A percentile compares a stretch with the other conserved stretches of the same genome.
phyloP scores from a whole-genome alignment of 2,888 invertebrate species.

The Antheraea yamamai region DNA sequence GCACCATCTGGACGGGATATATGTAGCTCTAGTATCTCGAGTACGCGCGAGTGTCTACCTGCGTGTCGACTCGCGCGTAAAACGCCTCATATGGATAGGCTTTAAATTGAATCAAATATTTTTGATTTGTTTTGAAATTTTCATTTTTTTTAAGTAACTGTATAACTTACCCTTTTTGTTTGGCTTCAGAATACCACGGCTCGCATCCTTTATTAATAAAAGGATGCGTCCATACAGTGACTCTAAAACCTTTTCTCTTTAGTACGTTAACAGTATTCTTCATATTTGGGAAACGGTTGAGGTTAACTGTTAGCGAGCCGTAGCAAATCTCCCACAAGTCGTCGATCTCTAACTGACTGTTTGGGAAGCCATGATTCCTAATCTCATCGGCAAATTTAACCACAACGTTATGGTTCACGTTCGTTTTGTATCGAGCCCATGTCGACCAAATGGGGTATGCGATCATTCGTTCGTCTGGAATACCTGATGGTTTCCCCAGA shows the following conservation, averaged over 20 bases:
- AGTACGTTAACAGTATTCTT: constrained; percentile 66
- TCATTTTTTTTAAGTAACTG: not conserved
- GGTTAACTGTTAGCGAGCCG: constrained; percentile 80
- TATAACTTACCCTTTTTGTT: constrained; percentile 65
- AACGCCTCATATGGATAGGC: too few species aligned
- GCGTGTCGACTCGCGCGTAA: too few species aligned
- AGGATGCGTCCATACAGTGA: constrained; percentile 85
- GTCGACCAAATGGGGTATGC: constrained; percentile 86
- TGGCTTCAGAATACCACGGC: constrained; percentile 74
- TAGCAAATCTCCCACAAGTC: constrained; percentile 85
- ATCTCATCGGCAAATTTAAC: constrained; percentile 79
- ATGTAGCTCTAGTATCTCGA: too few species aligned
- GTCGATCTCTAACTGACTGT: constrained; percentile 84
- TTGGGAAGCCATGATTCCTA: constrained; percentile 69
- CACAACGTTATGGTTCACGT: constrained; percentile 77
- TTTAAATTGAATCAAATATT: too few species aligned
- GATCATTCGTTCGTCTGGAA: constrained; percentile 82
- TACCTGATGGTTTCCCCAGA: constrained; percentile 79
- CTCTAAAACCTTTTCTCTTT: constrained; percentile 75
- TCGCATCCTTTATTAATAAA: constrained; percentile 83
- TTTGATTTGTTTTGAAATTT: too few species aligned
- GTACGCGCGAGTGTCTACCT: too few species aligned
- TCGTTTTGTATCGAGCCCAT: constrained; percentile 82
- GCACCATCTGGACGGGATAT: too few species aligned
- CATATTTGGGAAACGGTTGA: constrained; percentile 80